Evolutionary conservation across 2,888 invertebrate species (phyloP).

Genomic region (Brenthis ino): DNA sequence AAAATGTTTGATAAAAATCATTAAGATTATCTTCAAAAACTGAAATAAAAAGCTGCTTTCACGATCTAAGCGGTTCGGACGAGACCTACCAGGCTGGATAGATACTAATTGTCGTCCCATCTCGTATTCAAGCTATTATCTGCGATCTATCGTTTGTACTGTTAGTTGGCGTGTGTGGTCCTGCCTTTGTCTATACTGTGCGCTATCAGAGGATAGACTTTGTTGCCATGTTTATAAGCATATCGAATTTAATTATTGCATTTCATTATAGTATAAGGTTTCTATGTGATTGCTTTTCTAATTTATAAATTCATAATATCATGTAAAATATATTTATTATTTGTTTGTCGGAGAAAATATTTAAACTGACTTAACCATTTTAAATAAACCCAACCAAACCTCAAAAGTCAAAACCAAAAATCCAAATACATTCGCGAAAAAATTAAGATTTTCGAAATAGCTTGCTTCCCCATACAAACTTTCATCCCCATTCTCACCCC

Average conservation of each 20-base stretch:
- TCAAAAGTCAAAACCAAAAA: too few relatives aligned
- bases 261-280: not conserved
- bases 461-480: too few relatives aligned
- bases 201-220: conserved; percentile 3
- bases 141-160: conserved; percentile 38
- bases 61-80: not conserved
- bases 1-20: too few relatives aligned
- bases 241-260: conserved; percentile 1
- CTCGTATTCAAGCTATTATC: conserved; percentile 38
- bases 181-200: conserved; percentile 29
- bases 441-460: too few relatives aligned
- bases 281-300: too few relatives aligned
- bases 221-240: not conserved
- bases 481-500: too few relatives aligned
- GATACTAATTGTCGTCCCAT: conserved; percentile 62
- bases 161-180: conserved; percentile 42
- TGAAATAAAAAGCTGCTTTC: not conserved
- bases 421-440: too few relatives aligned
- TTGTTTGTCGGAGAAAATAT: too few relatives aligned
- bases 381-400: too few relatives aligned
- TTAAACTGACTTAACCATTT: too few relatives aligned
- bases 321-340: too few relatives aligned
- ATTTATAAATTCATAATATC: too few relatives aligned
- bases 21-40: not conserved
- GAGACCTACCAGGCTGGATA: conserved; percentile 39